Percentiles rank a stretch among this genome's conserved stretches.
Evolutionary conservation across 2,113 vertebrate species (phyloP).

Genomic region (Mellivora capensis): DNA sequence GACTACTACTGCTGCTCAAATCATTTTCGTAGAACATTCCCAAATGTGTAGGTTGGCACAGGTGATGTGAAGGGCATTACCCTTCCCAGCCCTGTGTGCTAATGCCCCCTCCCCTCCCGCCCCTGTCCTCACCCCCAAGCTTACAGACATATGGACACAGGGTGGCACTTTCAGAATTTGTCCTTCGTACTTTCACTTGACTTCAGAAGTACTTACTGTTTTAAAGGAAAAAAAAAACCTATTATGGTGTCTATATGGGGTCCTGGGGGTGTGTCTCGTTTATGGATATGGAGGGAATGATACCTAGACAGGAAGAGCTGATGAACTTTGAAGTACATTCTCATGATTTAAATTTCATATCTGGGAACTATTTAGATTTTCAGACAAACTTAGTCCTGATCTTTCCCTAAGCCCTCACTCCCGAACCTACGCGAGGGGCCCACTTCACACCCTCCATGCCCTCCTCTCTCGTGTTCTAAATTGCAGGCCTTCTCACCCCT

Average conservation of each 20-base stretch:
- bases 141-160: background rate
- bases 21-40: background rate
- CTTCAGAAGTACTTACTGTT: background rate
- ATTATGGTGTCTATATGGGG: background rate
- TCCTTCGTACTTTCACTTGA: background rate
- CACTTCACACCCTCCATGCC: background rate
- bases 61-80: rapidly evolving
- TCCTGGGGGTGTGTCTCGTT: rapidly evolving
- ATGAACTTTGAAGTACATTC: background rate
- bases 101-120: rapidly evolving
- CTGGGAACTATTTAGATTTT: background rate
- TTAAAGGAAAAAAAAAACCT: background rate
- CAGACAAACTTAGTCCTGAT: background rate
- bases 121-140: background rate
- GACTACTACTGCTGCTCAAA: background rate
- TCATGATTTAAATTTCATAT: background rate
- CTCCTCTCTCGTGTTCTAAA: background rate
- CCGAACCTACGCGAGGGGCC: background rate
- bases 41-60: rapidly evolving
- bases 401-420: background rate
- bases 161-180: background rate
- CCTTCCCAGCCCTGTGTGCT: background rate
- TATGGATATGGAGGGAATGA: background rate
- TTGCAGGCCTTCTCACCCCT: background rate
- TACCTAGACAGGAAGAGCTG: background rate